Base-by-base conservation (phyloP, 2,113 vertebrate species). In the Mionectes macconnelli region DNA sequence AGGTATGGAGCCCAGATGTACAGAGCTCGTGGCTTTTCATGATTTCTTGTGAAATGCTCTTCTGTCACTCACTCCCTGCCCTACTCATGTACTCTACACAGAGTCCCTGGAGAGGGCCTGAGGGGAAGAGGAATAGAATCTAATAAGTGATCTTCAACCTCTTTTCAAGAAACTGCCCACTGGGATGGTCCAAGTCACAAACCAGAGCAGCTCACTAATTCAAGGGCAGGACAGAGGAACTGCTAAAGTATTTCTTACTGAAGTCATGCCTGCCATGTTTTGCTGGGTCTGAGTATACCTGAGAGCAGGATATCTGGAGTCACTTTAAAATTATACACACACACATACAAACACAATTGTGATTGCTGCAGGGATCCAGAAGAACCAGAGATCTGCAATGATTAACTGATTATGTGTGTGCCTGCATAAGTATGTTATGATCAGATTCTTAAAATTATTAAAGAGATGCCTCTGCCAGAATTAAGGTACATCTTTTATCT, bases 1-100 rank as follows among this genome's bases (percentile, higher is more conserved):
- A 45, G 45, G 6, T 1, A 0, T 28, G 35, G 53, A 84, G 3
- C 17, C 17, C 35, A 59, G 12, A n/a, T 1, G 4, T 6, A 55
- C 1, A 27, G 23, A 82, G 3, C 3, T 49, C 20, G 7, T 85
- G 33, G 31, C 7, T 75, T 81, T 47, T 62, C 1, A 4, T 52
- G 23, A 18, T 70, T 62, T 88, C 23, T 42, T 27, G 35, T 23
- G 2, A 86, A 79, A 42, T 27, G 8, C 3, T 52, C 9, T 53
- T 87, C 59, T 77, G 14, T 50, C 25, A 28, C 40, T 50, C 37
- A 31, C 2, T 17, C 25, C 6, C 25, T 69, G 20, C 3, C 40
- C 44, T 62, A 28, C 11, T 79, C 31, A 44, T 19, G n/a, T 39
- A 2, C 37, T 39, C 14, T 18, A 64, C 13, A 12, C 13, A n/a